Conservation (phyloP, 1,140 invertebrate species). For the Hypsibius dujardini region DNA sequence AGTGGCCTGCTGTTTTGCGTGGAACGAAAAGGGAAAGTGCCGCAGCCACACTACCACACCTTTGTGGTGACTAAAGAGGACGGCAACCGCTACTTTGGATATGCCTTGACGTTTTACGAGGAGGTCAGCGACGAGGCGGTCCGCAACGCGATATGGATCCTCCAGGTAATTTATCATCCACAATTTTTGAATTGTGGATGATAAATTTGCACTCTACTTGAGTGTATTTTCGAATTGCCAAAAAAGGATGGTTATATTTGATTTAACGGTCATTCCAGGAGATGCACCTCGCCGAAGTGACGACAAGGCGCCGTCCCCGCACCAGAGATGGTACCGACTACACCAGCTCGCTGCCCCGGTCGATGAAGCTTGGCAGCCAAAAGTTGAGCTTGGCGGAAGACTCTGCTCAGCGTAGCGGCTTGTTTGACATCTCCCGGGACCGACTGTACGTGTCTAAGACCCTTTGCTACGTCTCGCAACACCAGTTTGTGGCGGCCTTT, state of each 20-base stretch:
- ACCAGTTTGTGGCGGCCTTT: slow-evolving; percentile 63
- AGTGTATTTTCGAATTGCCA: slow-evolving; percentile 21
- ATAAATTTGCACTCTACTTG: background rate
- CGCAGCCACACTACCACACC: slow-evolving; percentile 77
- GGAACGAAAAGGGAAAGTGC: slow-evolving; percentile 72
- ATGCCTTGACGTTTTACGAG: slow-evolving; percentile 83
- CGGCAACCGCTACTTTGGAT: slow-evolving; percentile 78
- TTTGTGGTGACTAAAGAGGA: slow-evolving; percentile 93
- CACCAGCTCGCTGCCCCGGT: slow-evolving; percentile 58
- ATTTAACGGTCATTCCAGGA: slow-evolving; percentile 38
- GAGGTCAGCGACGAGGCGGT: slow-evolving; percentile 76
- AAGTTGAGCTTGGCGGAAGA: slow-evolving; percentile 37
- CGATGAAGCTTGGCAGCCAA: slow-evolving; percentile 64
- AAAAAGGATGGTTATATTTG: slow-evolving; percentile 1
- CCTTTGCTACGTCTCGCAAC: slow-evolving; percentile 71
- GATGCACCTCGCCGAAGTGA: slow-evolving; percentile 76
- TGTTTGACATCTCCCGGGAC: slow-evolving; percentile 81
- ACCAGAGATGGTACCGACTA: slow-evolving; percentile 26
- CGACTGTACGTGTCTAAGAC: slow-evolving; percentile 83
- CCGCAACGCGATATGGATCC: slow-evolving; percentile 76
- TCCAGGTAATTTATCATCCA: slow-evolving; percentile 43
- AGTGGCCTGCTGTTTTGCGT: slow-evolving; percentile 79
- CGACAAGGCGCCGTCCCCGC: slow-evolving; percentile 39
- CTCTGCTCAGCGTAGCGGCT: slow-evolving; percentile 43
- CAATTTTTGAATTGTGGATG: too few relatives aligned